phyloP scores from a whole-genome alignment of 2,113 vertebrate genomes.

The Hippocampus comes region DNA sequence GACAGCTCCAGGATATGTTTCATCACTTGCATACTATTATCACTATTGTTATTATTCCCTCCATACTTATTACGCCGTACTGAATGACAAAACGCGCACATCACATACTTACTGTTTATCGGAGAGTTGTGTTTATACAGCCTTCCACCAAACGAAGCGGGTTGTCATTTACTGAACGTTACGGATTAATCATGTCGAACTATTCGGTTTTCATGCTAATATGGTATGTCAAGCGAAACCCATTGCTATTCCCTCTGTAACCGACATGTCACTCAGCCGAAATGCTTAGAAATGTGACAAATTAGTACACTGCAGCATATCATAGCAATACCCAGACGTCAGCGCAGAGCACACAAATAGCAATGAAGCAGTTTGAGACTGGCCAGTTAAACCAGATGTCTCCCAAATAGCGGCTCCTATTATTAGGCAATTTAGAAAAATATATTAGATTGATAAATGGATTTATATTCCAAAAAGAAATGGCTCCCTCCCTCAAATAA shows the following conservation, averaged over 20 bases:
- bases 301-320: background rate
- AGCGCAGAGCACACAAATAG: background rate
- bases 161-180: background rate
- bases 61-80: constrained; percentile 8
- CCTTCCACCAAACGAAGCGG: background rate
- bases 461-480: too few relatives aligned
- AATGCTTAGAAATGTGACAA: background rate
- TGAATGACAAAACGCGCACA: constrained; percentile 2
- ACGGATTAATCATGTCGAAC: background rate
- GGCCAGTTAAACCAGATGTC: too few relatives aligned
- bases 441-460: too few relatives aligned
- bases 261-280: background rate
- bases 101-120: background rate
- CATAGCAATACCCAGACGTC: background rate
- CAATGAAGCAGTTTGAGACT: background rate
- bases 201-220: constrained; percentile 1
- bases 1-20: constrained; percentile 28
- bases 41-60: constrained; percentile 17
- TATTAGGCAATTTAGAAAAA: too few relatives aligned
- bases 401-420: too few relatives aligned
- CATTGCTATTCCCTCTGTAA: background rate
- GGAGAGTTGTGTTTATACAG: background rate
- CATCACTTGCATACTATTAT: constrained; percentile 13
- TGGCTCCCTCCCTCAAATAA: too few relatives aligned
- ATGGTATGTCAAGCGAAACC: background rate